A percentile compares a stretch with the other conserved stretches of the same genome.
These are phyloP conservation scores for Champsocephalus gunnari DNA, from an alignment of 2,797 vertebrate species.

Conservation along the genomic window DNA sequence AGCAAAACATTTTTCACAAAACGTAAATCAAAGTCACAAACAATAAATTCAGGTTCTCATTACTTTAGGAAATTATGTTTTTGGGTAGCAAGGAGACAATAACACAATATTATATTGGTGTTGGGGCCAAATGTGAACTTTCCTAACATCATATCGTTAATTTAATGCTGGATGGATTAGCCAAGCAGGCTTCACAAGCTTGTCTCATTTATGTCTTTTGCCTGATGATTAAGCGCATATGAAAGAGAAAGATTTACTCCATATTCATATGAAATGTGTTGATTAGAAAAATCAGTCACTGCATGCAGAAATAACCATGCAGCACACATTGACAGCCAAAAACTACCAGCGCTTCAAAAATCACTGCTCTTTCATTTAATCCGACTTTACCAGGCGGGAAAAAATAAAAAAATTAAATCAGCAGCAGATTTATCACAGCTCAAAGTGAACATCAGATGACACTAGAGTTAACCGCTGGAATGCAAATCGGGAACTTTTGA, in stretches of 20 bases:
- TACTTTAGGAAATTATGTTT: constrained; percentile 20
- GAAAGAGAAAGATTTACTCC: constrained; percentile 46
- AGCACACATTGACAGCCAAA: constrained; percentile 20
- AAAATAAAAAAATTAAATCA: constrained; percentile 6
- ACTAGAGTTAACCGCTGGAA: constrained; percentile 47
- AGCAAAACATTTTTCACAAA: constrained; percentile 7
- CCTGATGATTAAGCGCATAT: constrained; percentile 31
- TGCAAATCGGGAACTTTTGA: constrained; percentile 61
- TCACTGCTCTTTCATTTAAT: constrained; percentile 38
- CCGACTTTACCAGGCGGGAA: neutral
- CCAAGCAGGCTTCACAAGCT: constrained; percentile 19
- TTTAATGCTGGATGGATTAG: constrained; percentile 8
- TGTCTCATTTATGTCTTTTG: constrained; percentile 29
- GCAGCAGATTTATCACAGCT: constrained; percentile 54
- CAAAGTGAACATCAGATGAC: constrained; percentile 50
- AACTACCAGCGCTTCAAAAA: constrained; percentile 34
- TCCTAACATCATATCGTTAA: neutral
- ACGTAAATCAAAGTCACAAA: constrained; percentile 23
- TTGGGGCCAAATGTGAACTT: neutral
- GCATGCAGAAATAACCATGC: constrained; percentile 1
- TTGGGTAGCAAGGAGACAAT: constrained; percentile 4
- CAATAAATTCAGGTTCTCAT: neutral
- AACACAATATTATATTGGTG: neutral
- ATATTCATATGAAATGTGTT: constrained; percentile 47
- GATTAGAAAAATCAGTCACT: constrained; percentile 47